Evolutionary conservation across 2,113 vertebrate species (phyloP).

Genomic region (Cercopithecus mona): DNA sequence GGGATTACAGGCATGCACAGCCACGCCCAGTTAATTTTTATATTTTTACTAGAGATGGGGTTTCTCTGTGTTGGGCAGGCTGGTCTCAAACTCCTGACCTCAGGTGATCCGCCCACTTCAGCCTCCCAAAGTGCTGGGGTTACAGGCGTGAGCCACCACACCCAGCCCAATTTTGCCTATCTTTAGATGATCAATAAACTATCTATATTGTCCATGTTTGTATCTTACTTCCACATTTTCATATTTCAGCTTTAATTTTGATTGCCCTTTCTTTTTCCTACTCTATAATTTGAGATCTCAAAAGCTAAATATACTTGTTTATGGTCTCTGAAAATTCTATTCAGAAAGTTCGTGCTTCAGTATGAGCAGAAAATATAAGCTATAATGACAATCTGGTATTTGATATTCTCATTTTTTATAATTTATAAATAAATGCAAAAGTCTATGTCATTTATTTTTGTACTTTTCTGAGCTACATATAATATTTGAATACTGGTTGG

Average conservation of each 20-base stretch:
- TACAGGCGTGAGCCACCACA: no score
- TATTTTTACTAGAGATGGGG: no score
- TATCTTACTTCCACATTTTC: background rate
- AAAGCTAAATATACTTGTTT: background rate
- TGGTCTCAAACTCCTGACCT: no score
- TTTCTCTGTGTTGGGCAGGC: no score
- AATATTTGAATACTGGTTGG: background rate
- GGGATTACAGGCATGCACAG: no score
- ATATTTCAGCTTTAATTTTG: background rate
- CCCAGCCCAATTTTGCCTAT: background rate
- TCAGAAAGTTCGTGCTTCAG: background rate
- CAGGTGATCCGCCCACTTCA: rapidly evolving
- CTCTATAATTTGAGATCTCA: background rate
- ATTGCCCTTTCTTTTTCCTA: background rate
- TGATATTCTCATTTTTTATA: background rate
- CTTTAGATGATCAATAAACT: background rate
- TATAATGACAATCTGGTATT: background rate
- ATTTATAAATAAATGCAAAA: background rate
- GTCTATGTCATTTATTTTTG: background rate
- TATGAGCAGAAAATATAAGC: background rate
- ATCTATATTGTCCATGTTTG: background rate
- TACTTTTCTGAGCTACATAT: background rate
- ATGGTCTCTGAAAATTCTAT: background rate
- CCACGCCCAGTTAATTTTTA: no score
- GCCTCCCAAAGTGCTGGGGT: no score